A percentile compares a stretch with the other conserved stretches of the same genome.
Evolutionary conservation across 30 jellyfish, hydroid and myxozoan species (phyloP).

Genomic region (Catostylus mosaicus): DNA sequence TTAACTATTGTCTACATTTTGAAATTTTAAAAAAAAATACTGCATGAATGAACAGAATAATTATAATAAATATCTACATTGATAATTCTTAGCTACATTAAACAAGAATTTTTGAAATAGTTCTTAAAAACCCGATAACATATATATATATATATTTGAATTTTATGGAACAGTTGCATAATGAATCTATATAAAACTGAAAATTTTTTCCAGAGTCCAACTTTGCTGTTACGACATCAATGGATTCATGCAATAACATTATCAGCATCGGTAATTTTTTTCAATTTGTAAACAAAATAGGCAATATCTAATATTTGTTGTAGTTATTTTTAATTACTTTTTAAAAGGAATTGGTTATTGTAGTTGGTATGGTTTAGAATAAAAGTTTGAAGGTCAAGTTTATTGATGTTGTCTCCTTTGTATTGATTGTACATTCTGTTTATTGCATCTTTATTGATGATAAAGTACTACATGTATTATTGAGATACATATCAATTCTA

Average conservation of each 20-base stretch:
- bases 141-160: too few relatives aligned
- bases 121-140: too few relatives aligned
- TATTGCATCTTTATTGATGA: neutral
- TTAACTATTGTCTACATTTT: too few relatives aligned
- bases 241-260: slow-evolving; percentile 62
- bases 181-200: too few relatives aligned
- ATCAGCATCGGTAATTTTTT: slow-evolving; percentile 37
- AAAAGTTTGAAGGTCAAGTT: neutral
- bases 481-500: too few relatives aligned
- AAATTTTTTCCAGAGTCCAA: slow-evolving; percentile 24
- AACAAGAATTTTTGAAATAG: too few relatives aligned
- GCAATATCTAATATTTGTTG: neutral
- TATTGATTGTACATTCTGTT: neutral
- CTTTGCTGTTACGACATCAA: slow-evolving; percentile 58
- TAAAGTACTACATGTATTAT: neutral
- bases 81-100: too few relatives aligned
- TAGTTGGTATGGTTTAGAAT: neutral
- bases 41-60: too few relatives aligned
- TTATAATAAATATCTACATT: too few relatives aligned
- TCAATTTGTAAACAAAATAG: too few relatives aligned
- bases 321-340: neutral
- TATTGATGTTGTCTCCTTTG: neutral
- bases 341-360: neutral
- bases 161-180: too few relatives aligned
- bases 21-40: too few relatives aligned